Base-by-base conservation (phyloP, 2,888 invertebrate genomes). In the Epinotia bilunana region DNA sequence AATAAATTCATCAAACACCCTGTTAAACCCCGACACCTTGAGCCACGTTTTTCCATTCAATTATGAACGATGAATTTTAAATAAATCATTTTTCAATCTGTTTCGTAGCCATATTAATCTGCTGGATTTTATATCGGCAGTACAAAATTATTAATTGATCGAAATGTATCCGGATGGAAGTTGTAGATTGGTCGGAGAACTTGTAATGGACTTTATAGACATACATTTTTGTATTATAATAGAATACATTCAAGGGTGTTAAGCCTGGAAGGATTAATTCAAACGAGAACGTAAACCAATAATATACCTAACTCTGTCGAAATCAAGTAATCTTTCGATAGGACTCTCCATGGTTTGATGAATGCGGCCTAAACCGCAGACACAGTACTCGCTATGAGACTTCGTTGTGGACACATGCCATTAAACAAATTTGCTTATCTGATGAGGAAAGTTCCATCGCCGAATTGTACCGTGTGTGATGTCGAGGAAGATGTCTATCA, bases 31-130 rank as follows among this genome's bases (percentile, higher is more conserved):
- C 46, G 69, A 69, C 69, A 69, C 58, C 46, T 69, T 60, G 58
- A 69, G 69, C 69, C 58, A 23, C n/a, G 69, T 60, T 69, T 46
- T 74, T 70, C 74, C 74, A 63, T 70, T 58, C 69, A 74, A 74
- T 74, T 60, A 74, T 71, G 60, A 70, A 60, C 63, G 58, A 70
- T 63, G 70, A 60, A 60, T 71, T 69, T 64, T 46, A 63, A 63
- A 70, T 53, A 71, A 74, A 65, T 43, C 53, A 71, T 65, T 71
- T 71, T 74, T 71, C 74, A 71, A 74, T 74, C 60, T 49, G 64
- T 61, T 65, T 23, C 64, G 43, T 63, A 58, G 69, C 60, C 74
- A 57, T 64, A 28, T 74, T 74, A 65, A 71, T 60, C 63, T 65
- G 39, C 20, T 18, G 70, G 74, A 65, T 71, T 39, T 74, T 71